Base-by-base conservation (phyloP, 30 jellyfish, hydroid and myxozoan species). In the Hydra vulgaris region DNA sequence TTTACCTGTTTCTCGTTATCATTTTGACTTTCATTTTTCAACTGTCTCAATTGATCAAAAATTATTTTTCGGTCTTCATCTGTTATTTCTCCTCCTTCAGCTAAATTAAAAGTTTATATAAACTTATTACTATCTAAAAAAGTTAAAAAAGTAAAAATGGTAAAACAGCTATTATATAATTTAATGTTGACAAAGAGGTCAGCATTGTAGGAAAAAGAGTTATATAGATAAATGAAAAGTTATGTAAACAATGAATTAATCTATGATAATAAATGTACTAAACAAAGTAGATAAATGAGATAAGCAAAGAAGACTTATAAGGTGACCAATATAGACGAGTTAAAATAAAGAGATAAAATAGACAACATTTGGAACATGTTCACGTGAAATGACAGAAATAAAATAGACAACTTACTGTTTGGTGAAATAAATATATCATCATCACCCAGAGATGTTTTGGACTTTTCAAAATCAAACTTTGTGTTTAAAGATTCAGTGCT, bases 391-490 rank as follows among this genome's bases (percentile, higher is more conserved):
- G n/a, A n/a, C n/a, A n/a, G n/a, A n/a, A n/a, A n/a, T n/a, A n/a
- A n/a, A n/a, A n/a, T n/a, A n/a, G n/a, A n/a, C n/a, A n/a, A n/a
- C n/a, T n/a, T n/a, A n/a, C n/a, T n/a, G n/a, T 12, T 53, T 73
- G 81, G 81, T 73, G 81, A 73, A 73, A 0, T 23, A 73, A 73
- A 73, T 25, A 75, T 22, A 18, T 75, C 83, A 75, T 75, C 83
- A 75, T 75, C 83, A 75, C 83, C 83, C 0, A 26, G 0, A 8
- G 83, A 75, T 15, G 66, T 20, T 15, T 21, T n/a, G 0, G 81
- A 22, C 56, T 15, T 21, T 25, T 15, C 25, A 75, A 70, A 75
- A 53, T 18, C 53, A 71, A 5, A 23, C 21, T 71, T 17, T 5
- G 15, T 12, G 21, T 20, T n/a, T 27, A 20, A 23, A 23, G 12